Evolutionary conservation across 2,888 invertebrate species (phyloP), one percentile per base, ranked within the genome.

Genomic region (Ichneumoninae sp.): DNA sequence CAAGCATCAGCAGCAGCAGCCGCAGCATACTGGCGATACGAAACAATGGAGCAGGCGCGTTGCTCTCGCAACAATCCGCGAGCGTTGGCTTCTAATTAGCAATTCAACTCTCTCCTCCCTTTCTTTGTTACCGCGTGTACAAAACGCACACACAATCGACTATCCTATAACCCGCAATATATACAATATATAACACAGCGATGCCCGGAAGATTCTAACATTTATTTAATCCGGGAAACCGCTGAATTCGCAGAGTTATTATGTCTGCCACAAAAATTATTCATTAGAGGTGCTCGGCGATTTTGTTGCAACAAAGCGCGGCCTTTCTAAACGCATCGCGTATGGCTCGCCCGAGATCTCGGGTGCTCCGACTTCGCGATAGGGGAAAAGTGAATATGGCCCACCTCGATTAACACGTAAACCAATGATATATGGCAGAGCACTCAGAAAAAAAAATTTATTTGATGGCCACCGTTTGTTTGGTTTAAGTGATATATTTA

Each of bases 21-120:
- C 44, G 36, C 40, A 22, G 33, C 50, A 36, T 19, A 26, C 30
- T 30, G 13, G 60, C 30, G n/a, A 22, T 30, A 60, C 30, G 60
- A 66, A 82, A 85, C 84, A 85, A 85, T 85, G 71, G 84, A 62
- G 71, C 36, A 69, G 22, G 50, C 66, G 68, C 60, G 68, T 74
- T 72, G 79, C 71, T 76, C 82, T 76, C 68, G 79, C 84, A 82
- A 85, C 82, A 68, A 85, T 85, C 76, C 76, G 75, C 82, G 40
- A 85, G 68, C 84, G 79, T 82, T 85, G 79, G 79, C 84, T 69
- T 68, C 76, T 85, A 85, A 85, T 85, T 85, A 82, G 82, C 82
- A 60, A 85, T 85, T 85, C 84, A 85, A 82, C 82, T 85, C 84
- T 85, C 84, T 84, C 84, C 79, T 85, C 82, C 84, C 82, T 82